These are phyloP conservation scores for Datnioides undecimradiatus DNA, from an alignment of 2,113 vertebrate species.

Conservation along the genomic window DNA sequence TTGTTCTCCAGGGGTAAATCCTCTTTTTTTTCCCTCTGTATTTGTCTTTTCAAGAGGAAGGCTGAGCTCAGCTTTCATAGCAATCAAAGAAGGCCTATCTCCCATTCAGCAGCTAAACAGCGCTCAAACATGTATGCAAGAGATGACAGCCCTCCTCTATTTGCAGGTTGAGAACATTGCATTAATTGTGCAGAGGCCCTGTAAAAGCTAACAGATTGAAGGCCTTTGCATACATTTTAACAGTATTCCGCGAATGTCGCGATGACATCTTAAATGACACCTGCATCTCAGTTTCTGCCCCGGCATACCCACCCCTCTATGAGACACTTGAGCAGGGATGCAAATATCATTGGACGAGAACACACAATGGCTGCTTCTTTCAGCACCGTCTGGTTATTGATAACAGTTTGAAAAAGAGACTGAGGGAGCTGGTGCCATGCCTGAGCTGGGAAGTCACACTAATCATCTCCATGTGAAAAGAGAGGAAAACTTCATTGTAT, in stretches of 20 bases:
- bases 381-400: constrained; percentile 74
- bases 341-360: constrained; percentile 51
- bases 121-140: constrained; percentile 53
- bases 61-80: constrained; percentile 80
- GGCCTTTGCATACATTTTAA: constrained; percentile 55
- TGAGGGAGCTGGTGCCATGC: constrained; percentile 39
- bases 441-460: constrained; percentile 18
- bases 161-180: constrained; percentile 57
- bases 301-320: constrained; percentile 24
- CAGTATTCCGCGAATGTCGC: constrained; percentile 34
- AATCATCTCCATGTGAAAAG: constrained; percentile 49
- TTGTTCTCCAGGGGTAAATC: constrained; percentile 71
- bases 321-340: constrained; percentile 32
- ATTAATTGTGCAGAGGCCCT: constrained; percentile 59
- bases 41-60: constrained; percentile 73
- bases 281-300: constrained; percentile 39
- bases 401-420: constrained; percentile 48
- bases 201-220: constrained; percentile 57
- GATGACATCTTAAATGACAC: constrained; percentile 62
- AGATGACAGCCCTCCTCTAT: constrained; percentile 69
- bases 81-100: constrained; percentile 68
- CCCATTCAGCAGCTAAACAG: constrained; percentile 66
- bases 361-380: constrained; percentile 74
- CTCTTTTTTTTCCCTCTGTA: constrained; percentile 58
- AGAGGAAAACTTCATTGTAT: constrained; percentile 39